Percentiles rank a stretch among this genome's conserved stretches.
Conservation (phyloP, 2,797 vertebrate species). For the Sardinella longiceps region DNA sequence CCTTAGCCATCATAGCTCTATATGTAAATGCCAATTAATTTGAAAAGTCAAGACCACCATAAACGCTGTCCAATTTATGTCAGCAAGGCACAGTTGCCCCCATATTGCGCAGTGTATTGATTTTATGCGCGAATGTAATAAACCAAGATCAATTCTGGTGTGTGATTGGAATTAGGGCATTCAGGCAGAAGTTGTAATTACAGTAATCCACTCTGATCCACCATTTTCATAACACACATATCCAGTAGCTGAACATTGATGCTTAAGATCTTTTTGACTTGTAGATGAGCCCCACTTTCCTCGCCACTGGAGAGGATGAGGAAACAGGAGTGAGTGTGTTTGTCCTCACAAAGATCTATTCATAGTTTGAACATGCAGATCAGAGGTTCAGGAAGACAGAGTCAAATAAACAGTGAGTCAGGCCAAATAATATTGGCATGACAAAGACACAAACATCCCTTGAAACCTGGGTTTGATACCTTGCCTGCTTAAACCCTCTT, state of each 20-base stretch:
- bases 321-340: slow-evolving; percentile 58
- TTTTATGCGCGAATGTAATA: not conserved
- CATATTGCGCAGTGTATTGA: not conserved
- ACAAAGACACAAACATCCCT: slow-evolving; percentile 10
- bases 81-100: not conserved
- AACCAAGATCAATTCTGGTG: not conserved
- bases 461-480: slow-evolving; percentile 14
- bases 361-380: slow-evolving; percentile 61
- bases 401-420: slow-evolving; percentile 72
- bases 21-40: not conserved
- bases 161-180: not conserved
- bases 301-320: slow-evolving; percentile 46
- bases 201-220: not conserved
- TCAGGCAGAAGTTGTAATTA: not conserved
- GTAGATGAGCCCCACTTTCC: slow-evolving; percentile 37
- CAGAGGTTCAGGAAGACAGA: slow-evolving; percentile 50
- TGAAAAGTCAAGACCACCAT: not conserved
- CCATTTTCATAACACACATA: slow-evolving; percentile 2
- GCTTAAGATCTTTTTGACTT: slow-evolving; percentile 29
- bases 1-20: not conserved
- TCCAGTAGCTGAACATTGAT: not conserved
- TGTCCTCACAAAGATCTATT: slow-evolving; percentile 74
- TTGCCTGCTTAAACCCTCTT: not conserved
- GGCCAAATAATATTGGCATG: slow-evolving; percentile 69
- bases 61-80: not conserved